Percentiles rank a stretch among this genome's conserved stretches.
Conservation (phyloP, 1,140 invertebrate species). For the Calephelis virginiensis region DNA sequence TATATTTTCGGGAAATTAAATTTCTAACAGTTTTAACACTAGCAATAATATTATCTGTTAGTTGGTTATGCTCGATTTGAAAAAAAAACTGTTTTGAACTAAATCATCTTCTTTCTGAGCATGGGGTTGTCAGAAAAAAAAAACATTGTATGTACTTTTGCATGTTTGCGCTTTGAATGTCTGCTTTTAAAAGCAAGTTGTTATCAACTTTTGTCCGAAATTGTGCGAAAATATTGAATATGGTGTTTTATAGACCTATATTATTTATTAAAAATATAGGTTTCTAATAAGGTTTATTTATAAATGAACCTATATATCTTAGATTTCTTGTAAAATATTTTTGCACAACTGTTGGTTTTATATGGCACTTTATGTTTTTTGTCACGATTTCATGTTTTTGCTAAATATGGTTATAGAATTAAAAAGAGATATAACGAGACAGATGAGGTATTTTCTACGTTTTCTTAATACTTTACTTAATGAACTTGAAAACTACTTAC, state of each 20-base stretch:
- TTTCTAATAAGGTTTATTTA: no score
- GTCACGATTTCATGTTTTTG: no score
- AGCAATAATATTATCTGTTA: slow-evolving; percentile 2
- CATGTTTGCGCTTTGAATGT: slow-evolving; percentile 3
- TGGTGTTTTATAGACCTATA: not conserved
- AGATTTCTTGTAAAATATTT: not conserved
- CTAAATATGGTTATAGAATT: not conserved
- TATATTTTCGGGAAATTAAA: not conserved
- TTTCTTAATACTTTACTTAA: no score
- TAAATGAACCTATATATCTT: not conserved
- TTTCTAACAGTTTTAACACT: not conserved
- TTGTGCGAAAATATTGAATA: not conserved
- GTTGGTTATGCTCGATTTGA: not conserved
- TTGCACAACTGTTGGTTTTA: not conserved
- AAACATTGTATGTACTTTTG: not conserved
- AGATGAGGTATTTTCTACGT: no score
- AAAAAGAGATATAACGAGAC: no score
- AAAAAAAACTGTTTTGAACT: not conserved
- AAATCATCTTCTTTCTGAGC: slow-evolving; percentile 7
- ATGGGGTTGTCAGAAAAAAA: not conserved
- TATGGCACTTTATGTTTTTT: no score
- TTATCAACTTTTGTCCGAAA: not conserved
- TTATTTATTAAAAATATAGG: no score
- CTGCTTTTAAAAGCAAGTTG: not conserved
- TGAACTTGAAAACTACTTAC: no score